Evolutionary conservation across 2,113 vertebrate genomes (phyloP), one percentile per base, ranked within the genome.

Genomic region (Procavia capensis): DNA sequence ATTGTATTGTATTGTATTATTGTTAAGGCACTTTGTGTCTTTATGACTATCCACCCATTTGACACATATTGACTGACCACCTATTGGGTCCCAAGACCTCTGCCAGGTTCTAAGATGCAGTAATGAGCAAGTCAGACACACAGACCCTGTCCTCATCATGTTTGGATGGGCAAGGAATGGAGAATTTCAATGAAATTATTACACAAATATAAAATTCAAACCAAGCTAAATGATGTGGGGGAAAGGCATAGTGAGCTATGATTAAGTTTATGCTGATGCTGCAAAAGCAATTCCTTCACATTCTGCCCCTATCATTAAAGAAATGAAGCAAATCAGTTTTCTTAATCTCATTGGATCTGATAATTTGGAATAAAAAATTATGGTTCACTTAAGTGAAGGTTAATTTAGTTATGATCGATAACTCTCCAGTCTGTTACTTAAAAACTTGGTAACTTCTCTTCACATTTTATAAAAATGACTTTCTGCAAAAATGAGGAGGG

Each of bases 381-480:
- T 5, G 41, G 41, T 90, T 79, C 41, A 41, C 68, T 36, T 59
- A 75, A 59, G 6, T 70, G 16, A 76, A 57, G 2, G 66, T 78
- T 47, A 54, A 79, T 91, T 57, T 11, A 45, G 7, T 75, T 85
- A 57, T 64, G 31, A 80, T 47, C 10, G 36, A 39, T 34, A 68
- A 1, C 79, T 82, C 66, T 94, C 54, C 85, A 24, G 6, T 50
- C 14, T 47, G 39, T 79, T 89, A 70, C 45, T 80, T 84, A 90
- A 87, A 27, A 87, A 76, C 14, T 82, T 79, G 90, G 19, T 57
- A 85, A 83, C 11, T 72, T 92, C 24, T 22, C 36, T 36, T 64
- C 7, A 6, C 43, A 92, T 95, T 88, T 22, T 54, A 39, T 64
- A 95, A 54, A 96, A 95, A 85, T 82, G 10, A 61, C 27, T 91